Percentiles rank a stretch among this genome's conserved stretches.
These are phyloP conservation scores for Reticulitermes lucifugus DNA, from an alignment of 2,888 invertebrate species.

Conservation along the genomic window DNA sequence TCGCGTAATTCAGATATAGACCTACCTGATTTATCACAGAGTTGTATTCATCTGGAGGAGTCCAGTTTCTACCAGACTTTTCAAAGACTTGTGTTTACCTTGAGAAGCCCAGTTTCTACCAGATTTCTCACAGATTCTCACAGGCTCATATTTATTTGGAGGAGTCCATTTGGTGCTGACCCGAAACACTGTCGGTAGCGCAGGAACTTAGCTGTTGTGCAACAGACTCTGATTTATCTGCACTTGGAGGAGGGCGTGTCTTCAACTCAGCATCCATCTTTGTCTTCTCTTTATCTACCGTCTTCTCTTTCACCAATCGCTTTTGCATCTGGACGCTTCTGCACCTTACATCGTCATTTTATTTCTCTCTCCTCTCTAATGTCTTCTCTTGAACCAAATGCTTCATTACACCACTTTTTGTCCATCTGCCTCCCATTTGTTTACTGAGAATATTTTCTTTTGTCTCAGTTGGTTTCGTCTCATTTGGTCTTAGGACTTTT, in stretches of 20 bases:
- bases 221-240: background rate
- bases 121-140: too few relatives aligned
- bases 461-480: background rate
- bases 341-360: background rate
- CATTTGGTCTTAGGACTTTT: background rate
- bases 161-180: too few relatives aligned
- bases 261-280: background rate
- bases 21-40: too few relatives aligned
- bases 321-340: too few relatives aligned
- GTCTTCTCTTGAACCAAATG: background rate
- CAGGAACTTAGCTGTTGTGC: background rate
- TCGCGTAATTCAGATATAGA: too few relatives aligned
- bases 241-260: constrained; percentile 5
- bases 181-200: too few relatives aligned
- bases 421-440: background rate
- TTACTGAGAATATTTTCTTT: background rate
- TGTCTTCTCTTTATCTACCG: background rate
- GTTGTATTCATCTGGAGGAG: too few relatives aligned
- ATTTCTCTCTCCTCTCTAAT: background rate
- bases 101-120: too few relatives aligned
- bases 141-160: too few relatives aligned
- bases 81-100: too few relatives aligned
- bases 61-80: too few relatives aligned
- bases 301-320: background rate
- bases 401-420: background rate